phyloP scores from a whole-genome alignment of 2,113 vertebrate genomes.

The Anolis carolinensis region DNA sequence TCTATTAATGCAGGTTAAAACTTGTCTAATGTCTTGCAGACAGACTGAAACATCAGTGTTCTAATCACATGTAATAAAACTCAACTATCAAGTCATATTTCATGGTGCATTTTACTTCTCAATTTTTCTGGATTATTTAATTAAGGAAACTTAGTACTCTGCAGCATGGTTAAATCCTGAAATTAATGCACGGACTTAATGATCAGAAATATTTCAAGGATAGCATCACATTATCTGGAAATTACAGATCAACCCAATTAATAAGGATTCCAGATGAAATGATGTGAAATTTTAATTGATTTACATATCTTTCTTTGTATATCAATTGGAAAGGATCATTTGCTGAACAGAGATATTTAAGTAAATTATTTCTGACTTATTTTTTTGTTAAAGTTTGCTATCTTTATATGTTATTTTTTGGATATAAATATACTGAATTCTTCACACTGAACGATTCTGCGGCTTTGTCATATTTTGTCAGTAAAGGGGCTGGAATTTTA shows the following conservation, averaged over 20 bases:
- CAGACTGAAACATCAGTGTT: constrained; percentile 70
- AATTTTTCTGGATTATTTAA: constrained; percentile 48
- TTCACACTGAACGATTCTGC: constrained; percentile 40
- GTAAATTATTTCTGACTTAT: constrained; percentile 54
- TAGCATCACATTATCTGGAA: constrained; percentile 50
- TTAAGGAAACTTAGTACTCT: constrained; percentile 49
- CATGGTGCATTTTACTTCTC: constrained; percentile 57
- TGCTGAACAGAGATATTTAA: constrained; percentile 58
- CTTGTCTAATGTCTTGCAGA: constrained; percentile 44
- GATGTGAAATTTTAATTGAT: constrained; percentile 68
- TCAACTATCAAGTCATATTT: constrained; percentile 62
- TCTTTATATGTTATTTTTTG: not conserved
- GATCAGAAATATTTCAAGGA: constrained; percentile 56
- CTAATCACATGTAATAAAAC: constrained; percentile 64
- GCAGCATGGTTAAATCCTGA: constrained; percentile 45
- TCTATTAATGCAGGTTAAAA: too few species aligned
- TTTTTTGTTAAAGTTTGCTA: constrained; percentile 34
- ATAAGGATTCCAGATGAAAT: constrained; percentile 61
- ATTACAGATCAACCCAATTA: constrained; percentile 65
- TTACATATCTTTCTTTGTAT: constrained; percentile 62
- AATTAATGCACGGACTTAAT: constrained; percentile 60
- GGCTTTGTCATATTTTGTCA: constrained; percentile 57
- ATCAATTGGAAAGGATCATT: constrained; percentile 67
- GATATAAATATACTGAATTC: constrained; percentile 42
- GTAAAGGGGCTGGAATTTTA: constrained; percentile 75